Evolutionary conservation across 2,113 vertebrate genomes (phyloP), one percentile per base, ranked within the genome.

Genomic region (Poecilia latipinna): DNA sequence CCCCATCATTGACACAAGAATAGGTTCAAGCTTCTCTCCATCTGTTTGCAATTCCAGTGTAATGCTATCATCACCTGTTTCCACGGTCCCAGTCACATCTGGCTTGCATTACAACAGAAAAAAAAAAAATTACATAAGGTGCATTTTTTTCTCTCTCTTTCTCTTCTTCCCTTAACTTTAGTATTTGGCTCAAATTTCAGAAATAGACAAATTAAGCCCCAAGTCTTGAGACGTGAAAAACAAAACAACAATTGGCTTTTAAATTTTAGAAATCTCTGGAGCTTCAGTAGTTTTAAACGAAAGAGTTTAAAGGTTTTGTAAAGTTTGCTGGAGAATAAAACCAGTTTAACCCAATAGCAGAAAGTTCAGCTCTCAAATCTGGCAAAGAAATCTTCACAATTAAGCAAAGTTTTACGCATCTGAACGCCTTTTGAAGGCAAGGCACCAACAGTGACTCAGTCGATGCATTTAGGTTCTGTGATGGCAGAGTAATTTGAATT

Each of bases 51-150:
- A 91, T 97, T 93, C 91, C 76, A 74, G 93, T 93, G 93, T 96
- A 96, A 93, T 95, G 94, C 94, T 97, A 96, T 98, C 97, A 97
- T 96, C 97, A 97, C 97, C 96, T 96, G 96, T 95, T 95, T 96
- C 94, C 89, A 71, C 93, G 94, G 93, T 95, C 94, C 83, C 81
- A 69, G 84, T 87, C 93, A 95, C 97, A 97, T 97, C 96, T 97
- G 96, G 96, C 92, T 93, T 91, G 87, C 92, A 96, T 98, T 96
- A 96, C 86, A 80, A 48, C 12, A 57, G 28, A 22, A 64, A 73
- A 74, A 82, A 87, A 87, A 87, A 87, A 84, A 89, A 82, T 96
- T 92, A 95, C 93, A 95, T 94, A 96, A 96, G 96, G 96, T 97
- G 94, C 93, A 94, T 95, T 95, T 95, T 79, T 93, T 91, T 90